Base-by-base conservation (phyloP, 2,113 vertebrate species). In the Mesembrinibis cayennensis region DNA sequence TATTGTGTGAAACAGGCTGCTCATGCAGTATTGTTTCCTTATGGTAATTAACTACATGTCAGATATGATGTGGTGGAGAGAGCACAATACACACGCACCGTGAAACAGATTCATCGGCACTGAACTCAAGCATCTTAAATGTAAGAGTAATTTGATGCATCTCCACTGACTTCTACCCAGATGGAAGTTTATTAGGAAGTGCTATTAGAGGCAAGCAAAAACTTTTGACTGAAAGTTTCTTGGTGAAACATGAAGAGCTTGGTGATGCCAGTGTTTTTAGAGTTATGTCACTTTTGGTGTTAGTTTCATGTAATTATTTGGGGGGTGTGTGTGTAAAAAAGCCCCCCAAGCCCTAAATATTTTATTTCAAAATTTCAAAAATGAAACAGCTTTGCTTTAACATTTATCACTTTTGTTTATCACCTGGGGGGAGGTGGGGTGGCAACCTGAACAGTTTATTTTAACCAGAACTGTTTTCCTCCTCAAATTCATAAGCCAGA, bases 261-360 rank as follows among this genome's bases (percentile, higher is more conserved):
- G 9, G 11, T 45, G 23, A 61, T 29, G 17, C 23, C 16, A 77
- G 10, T 14, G 29, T 23, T 66, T 86, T 67, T 32, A n/a, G 32
- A 70, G 36, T 50, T 50, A 44, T 14, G 6, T 21, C 25, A 77
- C 10, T 81, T 92, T 36, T 32, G 27, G 32, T 36, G 14, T 44
- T 23, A 44, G 8, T 71, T 65, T 85, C 29, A 27, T 13, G 6
- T 16, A 50, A 61, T 50, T 53, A 59, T 36, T 44, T 17, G 4
- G 17, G 9, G 22, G 9, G 4, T 2, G 6, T 3, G 7, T 10
- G 17, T 3, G 34, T 7, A 29, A 63, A 34, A 47, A 42, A n/a
- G 11, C 1, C 11, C 20, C 20, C 5, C 9, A 38, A 69, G 44
- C 13, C 1, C 2, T 40, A 52, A 71, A 10, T 30, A 52, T 27